These are phyloP conservation scores for Villa cingulata DNA, from an alignment of 2,888 invertebrate genomes.

Conservation along the genomic window DNA sequence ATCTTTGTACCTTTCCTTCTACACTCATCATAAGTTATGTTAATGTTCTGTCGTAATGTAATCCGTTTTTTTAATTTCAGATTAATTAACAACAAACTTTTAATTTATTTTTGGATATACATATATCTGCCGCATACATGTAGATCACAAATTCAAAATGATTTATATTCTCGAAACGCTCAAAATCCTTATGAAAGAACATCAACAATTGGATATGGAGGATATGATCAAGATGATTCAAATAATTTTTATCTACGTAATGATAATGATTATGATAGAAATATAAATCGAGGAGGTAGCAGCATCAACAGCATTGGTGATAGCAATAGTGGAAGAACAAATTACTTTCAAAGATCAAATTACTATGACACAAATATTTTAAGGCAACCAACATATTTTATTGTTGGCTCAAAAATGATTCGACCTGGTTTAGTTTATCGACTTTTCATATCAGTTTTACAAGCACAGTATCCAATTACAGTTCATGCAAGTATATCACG, in stretches of 20 bases:
- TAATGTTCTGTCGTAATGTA: too few relatives aligned
- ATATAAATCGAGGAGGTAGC: not conserved
- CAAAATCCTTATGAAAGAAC: not conserved
- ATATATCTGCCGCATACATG: not conserved
- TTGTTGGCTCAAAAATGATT: slow-evolving; percentile 82
- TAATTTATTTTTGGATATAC: not conserved
- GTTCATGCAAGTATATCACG: slow-evolving; percentile 79
- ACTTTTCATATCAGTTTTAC: slow-evolving; percentile 70
- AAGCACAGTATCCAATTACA: slow-evolving; percentile 64
- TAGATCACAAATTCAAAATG: not conserved
- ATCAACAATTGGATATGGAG: not conserved
- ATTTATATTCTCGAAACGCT: not conserved
- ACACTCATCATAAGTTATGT: too few relatives aligned
- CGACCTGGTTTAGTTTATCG: slow-evolving; percentile 84
- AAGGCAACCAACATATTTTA: slow-evolving; percentile 58
- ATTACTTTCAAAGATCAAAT: not conserved
- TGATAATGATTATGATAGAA: not conserved
- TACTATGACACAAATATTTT: not conserved
- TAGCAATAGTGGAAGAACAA: not conserved
- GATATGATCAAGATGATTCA: not conserved
- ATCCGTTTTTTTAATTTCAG: not conserved
- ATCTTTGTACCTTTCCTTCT: too few relatives aligned
- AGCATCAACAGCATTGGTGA: not conserved
- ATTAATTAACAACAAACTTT: not conserved
- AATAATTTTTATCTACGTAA: not conserved